These are phyloP conservation scores for Lysandra bellargus DNA, from an alignment of 2,888 invertebrate species.

Conservation along the genomic window DNA sequence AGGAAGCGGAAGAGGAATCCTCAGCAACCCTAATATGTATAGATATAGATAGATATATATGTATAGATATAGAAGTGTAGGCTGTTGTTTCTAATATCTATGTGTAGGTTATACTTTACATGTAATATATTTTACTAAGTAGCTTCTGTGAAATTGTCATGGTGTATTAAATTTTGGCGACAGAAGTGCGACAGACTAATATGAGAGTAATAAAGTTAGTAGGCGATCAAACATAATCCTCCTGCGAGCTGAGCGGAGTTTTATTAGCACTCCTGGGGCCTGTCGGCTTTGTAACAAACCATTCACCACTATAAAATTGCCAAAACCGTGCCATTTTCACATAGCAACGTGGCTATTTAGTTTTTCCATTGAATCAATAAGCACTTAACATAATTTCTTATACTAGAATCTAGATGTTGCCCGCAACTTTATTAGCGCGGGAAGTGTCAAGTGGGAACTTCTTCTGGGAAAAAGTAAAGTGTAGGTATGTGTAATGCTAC, in stretches of 20 bases:
- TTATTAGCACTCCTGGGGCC: background rate
- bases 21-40: too few relatives aligned
- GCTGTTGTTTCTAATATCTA: too few relatives aligned
- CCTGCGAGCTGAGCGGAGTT: background rate
- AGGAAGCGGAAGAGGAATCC: too few relatives aligned
- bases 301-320: background rate
- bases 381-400: too few relatives aligned
- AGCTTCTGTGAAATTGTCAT: background rate
- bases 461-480: too few relatives aligned
- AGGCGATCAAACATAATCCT: constrained; percentile 6
- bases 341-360: background rate
- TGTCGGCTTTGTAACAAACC: background rate
- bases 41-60: too few relatives aligned
- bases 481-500: too few relatives aligned
- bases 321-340: background rate
- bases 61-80: too few relatives aligned
- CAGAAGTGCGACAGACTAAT: background rate
- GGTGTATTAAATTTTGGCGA: background rate
- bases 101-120: background rate
- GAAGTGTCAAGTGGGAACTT: too few relatives aligned
- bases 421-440: too few relatives aligned
- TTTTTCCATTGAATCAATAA: too few relatives aligned
- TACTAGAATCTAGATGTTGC: too few relatives aligned
- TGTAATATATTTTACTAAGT: background rate
- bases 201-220: background rate